Base-by-base conservation (phyloP, 2,113 vertebrate species). In the Chlamydotis undulata region DNA sequence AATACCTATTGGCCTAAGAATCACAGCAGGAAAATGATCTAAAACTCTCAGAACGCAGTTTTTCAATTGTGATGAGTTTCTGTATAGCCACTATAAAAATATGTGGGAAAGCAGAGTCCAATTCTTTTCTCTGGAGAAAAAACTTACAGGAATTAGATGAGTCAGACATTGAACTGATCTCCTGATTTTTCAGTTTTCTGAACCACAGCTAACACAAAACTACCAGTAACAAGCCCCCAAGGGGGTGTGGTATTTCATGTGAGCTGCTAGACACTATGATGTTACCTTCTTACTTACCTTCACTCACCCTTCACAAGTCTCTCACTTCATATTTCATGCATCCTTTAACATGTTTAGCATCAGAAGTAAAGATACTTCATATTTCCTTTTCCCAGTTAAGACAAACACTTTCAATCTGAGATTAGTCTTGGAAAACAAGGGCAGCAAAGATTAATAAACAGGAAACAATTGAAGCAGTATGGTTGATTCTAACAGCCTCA, bases 331-430 rank as follows among this genome's bases (percentile, higher is more conserved):
- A 83, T 83, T 92, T 94, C 65, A 71, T 5, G 17, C 39, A 65
- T 68, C 41, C 86, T 97, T 87, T 87, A 70, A 82, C 33, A n/a
- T 37, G 39, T n/a, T 86, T 67, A 50, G n/a, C 47, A 11, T 64
- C 82, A 86, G 64, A 90, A 77, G 52, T 57, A 71, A 71, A 73
- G 55, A 75, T 53, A 84, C 19, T 94, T 83, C 22, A 8, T 39
- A 39, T 67, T 75, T 95, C 91, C n/a, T 60, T 96, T 97, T 98
- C 96, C 96, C 96, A 97, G 97, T 97, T 86, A 98, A 98, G 97
- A 96, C 96, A 97, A 98, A 97, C 97, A 98, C 97, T 98, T 97
- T 96, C 96, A 97, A 91, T 97, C 43, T 87, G 75, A 86, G 64
- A 92, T 90, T 85, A 85, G 63, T 76, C 90, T 97, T 79, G 49